Base-by-base conservation (phyloP, 2,888 invertebrate genomes). In the Hydropsyche betteni region DNA sequence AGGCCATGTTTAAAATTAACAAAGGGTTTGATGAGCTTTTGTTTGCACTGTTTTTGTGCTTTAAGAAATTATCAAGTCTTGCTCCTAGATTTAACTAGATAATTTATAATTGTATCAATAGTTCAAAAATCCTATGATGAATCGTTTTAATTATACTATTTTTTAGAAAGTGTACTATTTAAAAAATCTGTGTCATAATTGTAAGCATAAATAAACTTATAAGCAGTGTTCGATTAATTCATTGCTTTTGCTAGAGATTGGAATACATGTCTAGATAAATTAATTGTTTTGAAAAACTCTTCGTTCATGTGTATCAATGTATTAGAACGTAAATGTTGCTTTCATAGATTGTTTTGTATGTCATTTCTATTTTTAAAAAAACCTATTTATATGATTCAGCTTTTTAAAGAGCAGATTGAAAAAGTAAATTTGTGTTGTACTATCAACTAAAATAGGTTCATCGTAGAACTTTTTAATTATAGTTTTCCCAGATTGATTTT, bases 261-360 rank as follows among this genome's bases (percentile, higher is more conserved):
- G 34, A 64, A 64, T 64, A 64, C n/a, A 34, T 64, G 64, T 64
- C 34, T 64, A 64, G 64, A 64, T 64, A 64, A 64, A 34, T 64
- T 64, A 34, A 64, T 36, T 64, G 64, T 64, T 36, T 64, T n/a
- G 34, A 64, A 64, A 61, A 64, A 33, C 5, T 64, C 58, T 58
- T 24, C 58, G 4, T 58, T 58, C 16, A 64, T 64, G 64, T 64
- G 64, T 64, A 64, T 64, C 64, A 36, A n/a, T 36, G 64, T 64
- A 36, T n/a, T 64, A 64, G 64, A 64, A 12, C n/a, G n/a, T 64
- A 64, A 64, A 64, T 64, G 64, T 64, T 64, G 64, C 64, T 64
- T 64, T 64, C 5, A 58, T 64, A 64, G 36, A 36, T 64, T 10
- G 36, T 12, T 64, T 36, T 44, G 1, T 44, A 44, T 44, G 44